Evolutionary conservation across 2,888 invertebrate species (phyloP), one percentile per base, ranked within the genome.

Genomic region (Lithophane ornitopus): DNA sequence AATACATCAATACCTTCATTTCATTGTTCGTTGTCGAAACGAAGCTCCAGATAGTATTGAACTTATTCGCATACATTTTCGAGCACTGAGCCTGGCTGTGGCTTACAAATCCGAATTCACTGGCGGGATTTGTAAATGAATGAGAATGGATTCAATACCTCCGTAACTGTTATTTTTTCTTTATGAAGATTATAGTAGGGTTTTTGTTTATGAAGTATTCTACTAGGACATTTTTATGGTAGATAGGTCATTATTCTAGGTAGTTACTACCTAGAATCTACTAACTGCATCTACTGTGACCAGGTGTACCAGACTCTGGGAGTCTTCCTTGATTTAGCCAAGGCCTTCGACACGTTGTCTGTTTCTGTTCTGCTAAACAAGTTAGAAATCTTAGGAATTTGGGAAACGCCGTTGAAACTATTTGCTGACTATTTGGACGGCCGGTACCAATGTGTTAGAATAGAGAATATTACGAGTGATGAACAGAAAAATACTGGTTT

Each of bases 21-120:
- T 22, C 41, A 62, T 67, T 75, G 41, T 67, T 49, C 16, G 26
- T 11, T 49, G 16, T 54, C 41, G 12, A 74, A 61, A 46, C 41
- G 34, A 46, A 49, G 12, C 54, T 7, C 19, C 14, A 28, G 46
- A 46, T 34, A 7, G 46, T 69, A 56, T 69, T 65, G 58, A 59
- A 69, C 76, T 76, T 62, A 46, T 59, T 59, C 59, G 56, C 77
- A 56, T 81, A 65, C 68, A 76, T 70, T 82, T 79, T 70, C n/a
- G n/a, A 82, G 34, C 28, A 41, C n/a, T 71, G 7, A 66, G 39
- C 61, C 59, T 44, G 65, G n/a, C 22, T 61, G 82, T 14, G 70
- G 59, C 41, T 69, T 67, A 49, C 54, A 66, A 66, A 81, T 52
- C 44, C 28, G 19, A 61, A 61, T 69, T 59, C 66, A 61, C 12